Base-by-base conservation (phyloP, 2,113 vertebrate species). In the Neopipo cinnamomea region DNA sequence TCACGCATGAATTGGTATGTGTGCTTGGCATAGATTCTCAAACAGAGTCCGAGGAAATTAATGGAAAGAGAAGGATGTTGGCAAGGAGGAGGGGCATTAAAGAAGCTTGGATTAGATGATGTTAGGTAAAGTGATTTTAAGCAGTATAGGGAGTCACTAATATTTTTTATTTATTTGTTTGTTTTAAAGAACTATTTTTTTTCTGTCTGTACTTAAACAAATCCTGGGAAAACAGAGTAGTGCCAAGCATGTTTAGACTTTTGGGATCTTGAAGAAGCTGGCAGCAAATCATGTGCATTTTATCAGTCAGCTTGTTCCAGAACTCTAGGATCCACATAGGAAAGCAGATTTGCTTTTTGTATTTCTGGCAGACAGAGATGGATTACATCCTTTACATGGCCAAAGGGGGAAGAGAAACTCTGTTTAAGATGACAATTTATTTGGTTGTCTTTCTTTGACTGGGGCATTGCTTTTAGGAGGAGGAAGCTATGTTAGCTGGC, bases 341-440 rank as follows among this genome's bases (percentile, higher is more conserved):
- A 89, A 95, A 94, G 44, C 58, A 81, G 52, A 95, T 93, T 87
- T 93, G n/a, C 67, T 72, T 84, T 89, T 89, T 56, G 83, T 89
- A 62, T 71, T 88, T 70, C 93, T 94, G 59, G 52, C 11, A 9
- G 85, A 77, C 85, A 92, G 33, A 94, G 91, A 79, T 67, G 30
- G 68, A 95, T 96, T 88, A 41, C 30, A 66, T 91, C 27, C 18
- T 91, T 92, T 76, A 62, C 17, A 19, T 33, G 41, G 39, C 62
- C 46, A 68, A 46, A 91, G 72, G 91, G 56, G 62, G 37, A 88
- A 73, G 37, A 82, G 44, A 31, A 20, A 9, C 76, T 91, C 52
- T 83, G 28, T 81, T 56, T 71, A 83, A 90, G 41, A 53, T 33
- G 25, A 79, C 58, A 82, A 82, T 74, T 87, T 87, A 46, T 89